phyloP scores from a whole-genome alignment of 2,888 invertebrate species.

The Dryomyza anilis region DNA sequence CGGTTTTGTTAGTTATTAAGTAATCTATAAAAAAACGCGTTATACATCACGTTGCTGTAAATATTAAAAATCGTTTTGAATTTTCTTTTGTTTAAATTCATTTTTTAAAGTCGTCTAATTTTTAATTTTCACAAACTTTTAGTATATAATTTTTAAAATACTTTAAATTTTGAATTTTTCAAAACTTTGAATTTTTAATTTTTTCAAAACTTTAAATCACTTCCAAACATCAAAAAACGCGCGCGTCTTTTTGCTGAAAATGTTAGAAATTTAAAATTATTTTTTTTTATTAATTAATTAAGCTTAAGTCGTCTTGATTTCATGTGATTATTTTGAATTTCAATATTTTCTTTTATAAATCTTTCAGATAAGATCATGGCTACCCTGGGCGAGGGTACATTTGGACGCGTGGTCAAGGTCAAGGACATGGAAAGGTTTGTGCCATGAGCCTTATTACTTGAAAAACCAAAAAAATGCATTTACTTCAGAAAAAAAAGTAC shows the following conservation, averaged over 20 bases:
- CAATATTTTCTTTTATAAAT: conserved; percentile 60
- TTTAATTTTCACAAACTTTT: too few species aligned
- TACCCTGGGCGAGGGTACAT: conserved; percentile 99
- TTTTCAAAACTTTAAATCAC: conserved; percentile 23
- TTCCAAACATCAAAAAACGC: not conserved
- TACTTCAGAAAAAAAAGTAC: too few species aligned
- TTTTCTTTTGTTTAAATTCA: too few species aligned
- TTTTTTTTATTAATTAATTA: conserved; percentile 5
- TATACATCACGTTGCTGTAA: too few species aligned
- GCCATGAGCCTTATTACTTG: not conserved
- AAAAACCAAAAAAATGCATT: too few species aligned
- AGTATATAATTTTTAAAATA: not conserved
- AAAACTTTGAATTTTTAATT: conserved; percentile 27
- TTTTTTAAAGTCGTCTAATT: too few species aligned
- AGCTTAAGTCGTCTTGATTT: conserved; percentile 25
- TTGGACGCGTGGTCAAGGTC: conserved; percentile 99
- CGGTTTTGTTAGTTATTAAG: too few species aligned
- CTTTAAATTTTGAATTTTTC: conserved; percentile 39
- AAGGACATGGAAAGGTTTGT: conserved; percentile 91
- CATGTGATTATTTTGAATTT: conserved; percentile 34
- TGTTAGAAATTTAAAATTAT: conserved; percentile 22
- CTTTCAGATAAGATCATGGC: conserved; percentile 97
- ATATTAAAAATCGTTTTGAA: too few species aligned
- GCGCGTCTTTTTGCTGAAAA: conserved; percentile 24
- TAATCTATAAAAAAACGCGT: too few species aligned